Percentiles rank a stretch among this genome's conserved stretches.
Evolutionary conservation across 2,888 invertebrate genomes (phyloP).

Genomic region (Clunio marinus): DNA sequence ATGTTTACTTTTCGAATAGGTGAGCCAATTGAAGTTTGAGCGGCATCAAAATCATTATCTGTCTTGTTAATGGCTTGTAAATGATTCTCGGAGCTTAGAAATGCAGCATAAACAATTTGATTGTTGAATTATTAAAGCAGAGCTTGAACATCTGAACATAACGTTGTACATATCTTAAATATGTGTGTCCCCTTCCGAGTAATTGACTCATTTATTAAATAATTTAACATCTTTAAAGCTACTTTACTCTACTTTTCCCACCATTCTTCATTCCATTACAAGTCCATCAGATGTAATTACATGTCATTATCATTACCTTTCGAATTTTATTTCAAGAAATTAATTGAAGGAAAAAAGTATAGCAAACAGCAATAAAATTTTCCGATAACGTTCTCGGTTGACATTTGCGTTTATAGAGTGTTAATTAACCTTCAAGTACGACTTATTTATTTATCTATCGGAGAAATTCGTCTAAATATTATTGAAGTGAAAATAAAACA

Average conservation of each 20-base stretch:
- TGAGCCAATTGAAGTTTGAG: not conserved
- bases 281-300: slow-evolving; percentile 27
- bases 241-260: not conserved
- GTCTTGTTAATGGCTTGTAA: not conserved
- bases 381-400: not conserved
- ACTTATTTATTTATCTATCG: no score
- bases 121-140: slow-evolving; percentile 10
- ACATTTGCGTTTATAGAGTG: slow-evolving; percentile 17
- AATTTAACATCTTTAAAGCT: not conserved
- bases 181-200: not conserved
- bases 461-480: no score
- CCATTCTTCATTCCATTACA: not conserved
- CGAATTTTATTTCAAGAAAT: not conserved
- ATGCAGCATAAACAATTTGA: slow-evolving; percentile 10
- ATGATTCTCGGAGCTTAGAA: not conserved
- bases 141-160: slow-evolving; percentile 10
- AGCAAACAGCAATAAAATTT: not conserved
- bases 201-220: not conserved
- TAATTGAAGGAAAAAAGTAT: not conserved
- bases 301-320: slow-evolving; percentile 8
- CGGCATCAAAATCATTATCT: not conserved
- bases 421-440: slow-evolving; percentile 11
- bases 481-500: no score
- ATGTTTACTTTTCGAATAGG: not conserved
- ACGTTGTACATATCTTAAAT: no score